phyloP scores from a whole-genome alignment of 2,888 invertebrate species.

The Acholoe squamosa region DNA sequence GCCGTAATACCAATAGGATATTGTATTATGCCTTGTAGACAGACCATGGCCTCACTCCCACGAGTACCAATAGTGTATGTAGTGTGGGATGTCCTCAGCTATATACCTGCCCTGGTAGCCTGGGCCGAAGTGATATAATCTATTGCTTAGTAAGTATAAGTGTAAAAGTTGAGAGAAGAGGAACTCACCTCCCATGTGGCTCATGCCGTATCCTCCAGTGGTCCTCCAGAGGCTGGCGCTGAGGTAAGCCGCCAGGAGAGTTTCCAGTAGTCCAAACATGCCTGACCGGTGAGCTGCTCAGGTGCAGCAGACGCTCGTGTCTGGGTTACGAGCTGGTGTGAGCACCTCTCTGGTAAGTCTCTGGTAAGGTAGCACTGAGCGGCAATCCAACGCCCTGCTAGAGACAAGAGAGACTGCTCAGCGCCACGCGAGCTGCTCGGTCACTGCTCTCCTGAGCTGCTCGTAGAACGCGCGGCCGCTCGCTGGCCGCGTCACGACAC shows the following conservation, averaged over 20 bases:
- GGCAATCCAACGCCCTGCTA: neutral
- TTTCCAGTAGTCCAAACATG: neutral
- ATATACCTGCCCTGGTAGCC: too few species aligned
- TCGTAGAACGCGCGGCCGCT: neutral
- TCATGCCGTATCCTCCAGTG: neutral
- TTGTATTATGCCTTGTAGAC: too few species aligned
- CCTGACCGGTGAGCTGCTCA: neutral
- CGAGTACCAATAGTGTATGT: too few species aligned
- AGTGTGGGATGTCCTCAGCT: too few species aligned
- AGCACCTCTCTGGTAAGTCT: too few species aligned
- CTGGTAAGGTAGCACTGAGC: too few species aligned
- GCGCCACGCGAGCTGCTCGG: conserved; percentile 6
- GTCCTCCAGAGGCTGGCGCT: conserved; percentile 22
- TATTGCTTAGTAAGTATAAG: too few species aligned
- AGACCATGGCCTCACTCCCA: too few species aligned
- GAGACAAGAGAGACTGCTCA: too few species aligned
- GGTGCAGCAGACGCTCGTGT: neutral
- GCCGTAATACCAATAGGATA: neutral
- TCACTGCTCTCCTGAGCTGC: neutral
- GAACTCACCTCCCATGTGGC: conserved; percentile 29
- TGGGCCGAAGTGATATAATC: too few species aligned
- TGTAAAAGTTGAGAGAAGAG: neutral
- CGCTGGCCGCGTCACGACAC: conserved; percentile 33
- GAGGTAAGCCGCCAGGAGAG: conserved; percentile 2
- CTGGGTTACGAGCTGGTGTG: too few species aligned